Conservation (phyloP, 2,797 vertebrate species). For the Carcharodon carcharias region DNA sequence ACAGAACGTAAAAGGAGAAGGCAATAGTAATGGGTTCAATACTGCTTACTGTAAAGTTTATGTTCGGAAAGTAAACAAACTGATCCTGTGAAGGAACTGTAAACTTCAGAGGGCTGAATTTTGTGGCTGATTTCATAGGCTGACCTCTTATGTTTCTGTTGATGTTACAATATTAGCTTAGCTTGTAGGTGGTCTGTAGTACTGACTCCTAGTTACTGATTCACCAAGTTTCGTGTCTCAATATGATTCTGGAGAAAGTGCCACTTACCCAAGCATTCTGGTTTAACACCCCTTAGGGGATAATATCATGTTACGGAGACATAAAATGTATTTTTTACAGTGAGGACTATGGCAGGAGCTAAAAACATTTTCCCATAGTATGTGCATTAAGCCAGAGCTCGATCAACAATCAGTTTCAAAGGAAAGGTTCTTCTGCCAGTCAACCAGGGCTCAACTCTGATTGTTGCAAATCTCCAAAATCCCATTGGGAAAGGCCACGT, state of each 20-base stretch:
- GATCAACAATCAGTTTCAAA: not conserved
- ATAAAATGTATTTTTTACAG: not conserved
- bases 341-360: not conserved
- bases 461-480: not conserved
- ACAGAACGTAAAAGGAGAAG: not conserved
- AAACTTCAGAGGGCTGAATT: not conserved
- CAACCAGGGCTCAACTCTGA: not conserved
- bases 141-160: not conserved
- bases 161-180: not conserved
- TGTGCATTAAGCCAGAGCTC: not conserved
- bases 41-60: not conserved
- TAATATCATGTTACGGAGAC: not conserved
- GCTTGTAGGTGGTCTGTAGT: not conserved
- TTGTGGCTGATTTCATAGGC: not conserved
- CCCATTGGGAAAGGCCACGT: too few species aligned
- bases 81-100: not conserved
- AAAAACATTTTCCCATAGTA: not conserved
- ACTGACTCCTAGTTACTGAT: slow-evolving; percentile 1
- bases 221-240: not conserved
- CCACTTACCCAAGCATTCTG: not conserved
- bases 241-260: not conserved
- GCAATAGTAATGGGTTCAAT: not conserved
- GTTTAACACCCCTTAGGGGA: slow-evolving; percentile 1
- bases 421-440: not conserved
- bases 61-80: not conserved